These are phyloP conservation scores for Ciconia stormi DNA, from an alignment of 2,113 vertebrate genomes.

Conservation along the genomic window DNA sequence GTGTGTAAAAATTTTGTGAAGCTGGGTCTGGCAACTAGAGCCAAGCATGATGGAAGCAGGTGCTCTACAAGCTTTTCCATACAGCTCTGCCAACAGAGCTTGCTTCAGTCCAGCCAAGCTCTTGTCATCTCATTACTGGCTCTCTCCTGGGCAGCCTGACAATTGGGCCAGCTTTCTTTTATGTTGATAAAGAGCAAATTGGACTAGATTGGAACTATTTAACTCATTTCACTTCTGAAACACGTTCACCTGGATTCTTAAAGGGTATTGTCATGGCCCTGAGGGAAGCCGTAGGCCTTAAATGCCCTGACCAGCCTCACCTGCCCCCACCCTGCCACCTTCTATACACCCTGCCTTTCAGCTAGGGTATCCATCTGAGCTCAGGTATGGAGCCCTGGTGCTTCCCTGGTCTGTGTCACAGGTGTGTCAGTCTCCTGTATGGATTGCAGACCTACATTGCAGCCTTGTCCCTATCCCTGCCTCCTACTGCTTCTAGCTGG, in stretches of 20 bases:
- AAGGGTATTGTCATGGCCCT: background rate
- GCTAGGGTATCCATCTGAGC: background rate
- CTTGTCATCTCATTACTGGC: background rate
- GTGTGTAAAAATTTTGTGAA: background rate
- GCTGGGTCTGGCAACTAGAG: background rate
- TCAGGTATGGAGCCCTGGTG: too few species aligned
- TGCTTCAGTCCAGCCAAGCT: background rate
- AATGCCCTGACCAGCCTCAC: background rate
- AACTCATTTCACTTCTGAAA: background rate
- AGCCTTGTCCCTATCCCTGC: background rate
- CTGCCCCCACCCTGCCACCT: accelerated
- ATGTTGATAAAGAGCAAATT: background rate
- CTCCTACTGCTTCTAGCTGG: background rate
- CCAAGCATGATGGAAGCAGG: constrained; percentile 11
- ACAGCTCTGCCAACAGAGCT: constrained; percentile 5
- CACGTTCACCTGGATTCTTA: background rate
- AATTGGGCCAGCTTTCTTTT: background rate
- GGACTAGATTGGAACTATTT: background rate
- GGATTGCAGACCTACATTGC: accelerated
- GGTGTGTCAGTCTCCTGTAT: accelerated
- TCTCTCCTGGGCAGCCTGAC: background rate
- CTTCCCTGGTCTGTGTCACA: background rate
- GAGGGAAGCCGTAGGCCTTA: background rate
- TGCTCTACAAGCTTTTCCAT: background rate
- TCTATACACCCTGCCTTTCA: background rate